These are phyloP conservation scores for Formica aserva DNA, from an alignment of 2,888 invertebrate genomes.

Conservation along the genomic window DNA sequence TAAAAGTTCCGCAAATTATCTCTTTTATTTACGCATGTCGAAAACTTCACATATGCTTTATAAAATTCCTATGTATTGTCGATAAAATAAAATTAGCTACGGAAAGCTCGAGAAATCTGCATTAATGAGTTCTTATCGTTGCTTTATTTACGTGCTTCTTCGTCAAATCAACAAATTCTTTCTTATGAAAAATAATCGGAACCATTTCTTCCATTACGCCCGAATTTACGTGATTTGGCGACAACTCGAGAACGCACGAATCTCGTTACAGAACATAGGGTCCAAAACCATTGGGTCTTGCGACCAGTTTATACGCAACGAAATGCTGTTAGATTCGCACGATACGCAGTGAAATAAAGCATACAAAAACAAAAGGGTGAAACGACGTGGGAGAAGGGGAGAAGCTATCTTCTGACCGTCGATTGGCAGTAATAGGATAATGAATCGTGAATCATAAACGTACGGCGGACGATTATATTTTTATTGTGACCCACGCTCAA, in stretches of 20 bases:
- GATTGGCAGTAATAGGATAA: conserved; percentile 84
- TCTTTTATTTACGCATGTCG: conserved; percentile 26
- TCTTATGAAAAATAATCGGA: conserved; percentile 1
- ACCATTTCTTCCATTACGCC: not conserved
- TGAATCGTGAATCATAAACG: conserved; percentile 83
- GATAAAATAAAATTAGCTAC: not conserved
- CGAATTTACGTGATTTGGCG: not conserved
- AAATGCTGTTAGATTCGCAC: conserved; percentile 69
- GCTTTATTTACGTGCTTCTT: not conserved
- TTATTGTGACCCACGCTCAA: conserved; percentile 81
- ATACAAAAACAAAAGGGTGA: conserved; percentile 61
- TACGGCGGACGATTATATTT: conserved; percentile 82
- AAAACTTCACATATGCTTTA: conserved; percentile 14
- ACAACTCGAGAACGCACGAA: not conserved
- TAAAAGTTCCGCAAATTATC: not conserved
- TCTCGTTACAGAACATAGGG: not conserved
- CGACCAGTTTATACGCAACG: conserved; percentile 69
- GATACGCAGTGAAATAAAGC: conserved; percentile 68
- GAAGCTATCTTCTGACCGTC: conserved; percentile 74
- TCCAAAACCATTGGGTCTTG: conserved; percentile 47
- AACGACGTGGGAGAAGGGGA: conserved; percentile 37
- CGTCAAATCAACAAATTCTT: conserved; percentile 25
- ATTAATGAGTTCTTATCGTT: conserved; percentile 4
- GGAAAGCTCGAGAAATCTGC: not conserved
- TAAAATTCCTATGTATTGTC: conserved; percentile 13